These are phyloP conservation scores for Cantharis nigra DNA, from an alignment of 2,888 invertebrate genomes.

Conservation along the genomic window DNA sequence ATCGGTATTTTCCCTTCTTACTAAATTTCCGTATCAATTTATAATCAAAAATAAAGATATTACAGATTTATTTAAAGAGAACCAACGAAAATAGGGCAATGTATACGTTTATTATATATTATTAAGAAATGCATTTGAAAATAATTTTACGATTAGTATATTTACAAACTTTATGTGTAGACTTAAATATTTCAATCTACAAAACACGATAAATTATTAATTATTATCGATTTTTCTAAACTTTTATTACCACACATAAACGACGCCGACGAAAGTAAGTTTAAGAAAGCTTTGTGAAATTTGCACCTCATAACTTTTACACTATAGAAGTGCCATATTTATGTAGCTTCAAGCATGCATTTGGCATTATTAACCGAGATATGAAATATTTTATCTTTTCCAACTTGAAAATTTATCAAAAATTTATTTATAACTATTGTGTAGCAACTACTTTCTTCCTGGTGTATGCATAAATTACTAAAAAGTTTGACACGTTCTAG, in stretches of 20 bases:
- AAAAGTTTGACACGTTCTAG: background rate
- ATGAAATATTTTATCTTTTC: background rate
- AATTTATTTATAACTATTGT: background rate
- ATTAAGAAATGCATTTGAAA: background rate
- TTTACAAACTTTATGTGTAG: background rate
- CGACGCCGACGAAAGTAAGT: background rate
- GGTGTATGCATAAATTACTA: background rate
- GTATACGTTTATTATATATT: background rate
- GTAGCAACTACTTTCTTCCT: background rate
- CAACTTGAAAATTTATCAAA: background rate
- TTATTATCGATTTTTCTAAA: background rate
- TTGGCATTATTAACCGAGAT: background rate
- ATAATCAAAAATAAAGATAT: background rate
- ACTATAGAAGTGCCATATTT: background rate
- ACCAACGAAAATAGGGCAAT: too few species aligned
- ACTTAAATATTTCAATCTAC: background rate
- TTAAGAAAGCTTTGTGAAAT: background rate
- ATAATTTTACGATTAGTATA: background rate
- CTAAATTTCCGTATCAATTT: background rate
- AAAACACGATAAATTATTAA: background rate
- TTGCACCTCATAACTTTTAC: background rate
- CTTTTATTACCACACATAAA: background rate
- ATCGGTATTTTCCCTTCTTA: background rate
- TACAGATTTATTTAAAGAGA: background rate
- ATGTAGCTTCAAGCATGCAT: background rate